Evolutionary conservation across 2,888 invertebrate genomes (phyloP).

Genomic region (Eupeodes luniger): DNA sequence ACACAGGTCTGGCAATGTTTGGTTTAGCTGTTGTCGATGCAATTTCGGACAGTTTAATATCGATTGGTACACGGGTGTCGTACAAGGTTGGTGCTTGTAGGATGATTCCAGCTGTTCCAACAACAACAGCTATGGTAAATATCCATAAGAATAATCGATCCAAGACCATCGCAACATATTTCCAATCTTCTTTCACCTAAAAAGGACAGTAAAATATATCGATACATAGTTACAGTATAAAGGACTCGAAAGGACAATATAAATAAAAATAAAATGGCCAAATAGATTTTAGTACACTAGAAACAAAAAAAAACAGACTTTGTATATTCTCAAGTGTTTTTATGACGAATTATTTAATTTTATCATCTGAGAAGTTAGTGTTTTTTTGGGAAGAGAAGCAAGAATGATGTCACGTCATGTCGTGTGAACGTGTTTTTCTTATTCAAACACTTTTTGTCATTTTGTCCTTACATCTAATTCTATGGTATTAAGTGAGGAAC

Average conservation of each 20-base stretch:
- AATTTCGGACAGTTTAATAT: slow-evolving; percentile 94
- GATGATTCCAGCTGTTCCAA: slow-evolving; percentile 97
- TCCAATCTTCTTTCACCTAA: slow-evolving; percentile 98
- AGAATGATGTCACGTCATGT: slow-evolving; percentile 28
- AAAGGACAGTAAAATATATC: slow-evolving; percentile 64
- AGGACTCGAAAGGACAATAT: slow-evolving; percentile 29
- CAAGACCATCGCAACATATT: slow-evolving; percentile 98
- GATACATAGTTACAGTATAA: not conserved
- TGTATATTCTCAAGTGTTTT: slow-evolving; percentile 18
- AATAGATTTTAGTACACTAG: not conserved
- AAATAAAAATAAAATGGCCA: not conserved
- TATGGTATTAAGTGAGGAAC: slow-evolving; percentile 7
- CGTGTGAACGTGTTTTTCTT: slow-evolving; percentile 5
- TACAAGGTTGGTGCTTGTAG: slow-evolving; percentile 97
- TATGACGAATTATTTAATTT: slow-evolving; percentile 41
- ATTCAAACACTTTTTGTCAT: slow-evolving; percentile 26
- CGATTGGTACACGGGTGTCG: slow-evolving; percentile 94
- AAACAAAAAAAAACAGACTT: not conserved
- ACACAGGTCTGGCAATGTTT: slow-evolving; percentile 84
- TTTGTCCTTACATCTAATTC: slow-evolving; percentile 20
- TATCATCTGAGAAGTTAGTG: slow-evolving; percentile 30
- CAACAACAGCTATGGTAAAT: slow-evolving; percentile 97
- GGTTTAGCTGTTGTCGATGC: slow-evolving; percentile 95
- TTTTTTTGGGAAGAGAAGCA: not conserved
- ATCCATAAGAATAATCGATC: slow-evolving; percentile 98